phyloP scores from a whole-genome alignment of 1,140 invertebrate species.

The Euura saliciscinereae region DNA sequence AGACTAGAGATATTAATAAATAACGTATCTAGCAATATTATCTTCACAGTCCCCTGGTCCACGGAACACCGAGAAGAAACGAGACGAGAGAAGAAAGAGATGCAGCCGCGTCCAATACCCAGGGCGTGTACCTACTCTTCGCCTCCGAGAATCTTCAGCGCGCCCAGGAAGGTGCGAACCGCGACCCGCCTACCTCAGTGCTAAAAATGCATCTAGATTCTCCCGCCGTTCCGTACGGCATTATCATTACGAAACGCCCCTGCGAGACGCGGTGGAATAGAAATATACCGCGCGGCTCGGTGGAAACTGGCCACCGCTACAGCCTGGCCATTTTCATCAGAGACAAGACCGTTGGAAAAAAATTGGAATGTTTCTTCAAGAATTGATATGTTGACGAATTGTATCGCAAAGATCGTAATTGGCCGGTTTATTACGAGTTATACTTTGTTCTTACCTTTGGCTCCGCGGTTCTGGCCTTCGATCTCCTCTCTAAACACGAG shows the following conservation, averaged over 20 bases:
- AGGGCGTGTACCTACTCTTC: slow-evolving; percentile 24
- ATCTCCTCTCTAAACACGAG: not conserved
- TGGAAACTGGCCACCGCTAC: too few relatives aligned
- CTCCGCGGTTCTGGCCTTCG: not conserved
- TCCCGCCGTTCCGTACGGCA: slow-evolving; percentile 14
- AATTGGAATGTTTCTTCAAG: too few relatives aligned
- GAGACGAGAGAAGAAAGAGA: not conserved
- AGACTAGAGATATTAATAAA: slow-evolving; percentile 45
- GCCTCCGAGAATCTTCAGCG: not conserved
- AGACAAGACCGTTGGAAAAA: too few relatives aligned
- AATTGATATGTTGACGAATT: not conserved
- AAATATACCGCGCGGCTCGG: not conserved
- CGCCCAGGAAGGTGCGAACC: slow-evolving; percentile 40
- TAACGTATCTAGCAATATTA: slow-evolving; percentile 55
- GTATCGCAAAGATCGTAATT: not conserved
- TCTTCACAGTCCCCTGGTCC: slow-evolving; percentile 44
- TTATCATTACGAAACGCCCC: slow-evolving; percentile 1
- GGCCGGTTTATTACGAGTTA: not conserved
- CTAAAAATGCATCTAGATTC: slow-evolving; percentile 37
- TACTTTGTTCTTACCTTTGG: not conserved
- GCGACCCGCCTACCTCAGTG: slow-evolving; percentile 43
- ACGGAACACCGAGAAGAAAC: slow-evolving; percentile 10
- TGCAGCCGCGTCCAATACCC: slow-evolving; percentile 14
- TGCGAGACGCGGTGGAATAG: not conserved
- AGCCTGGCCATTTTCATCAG: too few relatives aligned